phyloP scores from a whole-genome alignment of 2,888 invertebrate species.

The Apamea anceps region DNA sequence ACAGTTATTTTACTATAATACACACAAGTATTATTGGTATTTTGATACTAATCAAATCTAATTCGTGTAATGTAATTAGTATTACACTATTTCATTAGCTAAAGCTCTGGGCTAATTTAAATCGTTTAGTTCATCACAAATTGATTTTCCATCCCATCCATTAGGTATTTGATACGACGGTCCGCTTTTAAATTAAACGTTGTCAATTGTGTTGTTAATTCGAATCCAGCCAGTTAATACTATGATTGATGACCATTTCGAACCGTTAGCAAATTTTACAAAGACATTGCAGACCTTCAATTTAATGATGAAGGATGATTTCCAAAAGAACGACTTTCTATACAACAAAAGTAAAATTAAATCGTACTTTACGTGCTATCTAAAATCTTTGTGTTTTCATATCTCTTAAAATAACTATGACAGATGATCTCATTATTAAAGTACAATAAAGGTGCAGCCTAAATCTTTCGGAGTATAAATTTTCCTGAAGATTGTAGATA shows the following conservation, averaged over 20 bases:
- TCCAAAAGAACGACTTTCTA: conserved; percentile 17
- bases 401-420: conserved; percentile 38
- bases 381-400: conserved; percentile 31
- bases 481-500: conserved; percentile 60
- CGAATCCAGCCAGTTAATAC: background rate
- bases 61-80: background rate
- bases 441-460: conserved; percentile 20
- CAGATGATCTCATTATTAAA: conserved; percentile 35
- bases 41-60: background rate
- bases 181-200: conserved; percentile 15
- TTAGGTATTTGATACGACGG: background rate
- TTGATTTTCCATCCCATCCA: conserved; percentile 7
- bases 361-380: conserved; percentile 32
- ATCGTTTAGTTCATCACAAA: conserved; percentile 7
- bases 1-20: background rate
- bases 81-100: background rate
- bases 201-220: conserved; percentile 38
- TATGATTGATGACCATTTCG: conserved; percentile 23
- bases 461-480: conserved; percentile 19
- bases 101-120: conserved; percentile 13
- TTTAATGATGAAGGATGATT: conserved; percentile 26
- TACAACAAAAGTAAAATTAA: conserved; percentile 15
- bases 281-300: background rate
- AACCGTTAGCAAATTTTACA: conserved; percentile 5
- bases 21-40: background rate